Conservation (phyloP, 2,888 invertebrate genomes). For the Pyrgus malvae region DNA sequence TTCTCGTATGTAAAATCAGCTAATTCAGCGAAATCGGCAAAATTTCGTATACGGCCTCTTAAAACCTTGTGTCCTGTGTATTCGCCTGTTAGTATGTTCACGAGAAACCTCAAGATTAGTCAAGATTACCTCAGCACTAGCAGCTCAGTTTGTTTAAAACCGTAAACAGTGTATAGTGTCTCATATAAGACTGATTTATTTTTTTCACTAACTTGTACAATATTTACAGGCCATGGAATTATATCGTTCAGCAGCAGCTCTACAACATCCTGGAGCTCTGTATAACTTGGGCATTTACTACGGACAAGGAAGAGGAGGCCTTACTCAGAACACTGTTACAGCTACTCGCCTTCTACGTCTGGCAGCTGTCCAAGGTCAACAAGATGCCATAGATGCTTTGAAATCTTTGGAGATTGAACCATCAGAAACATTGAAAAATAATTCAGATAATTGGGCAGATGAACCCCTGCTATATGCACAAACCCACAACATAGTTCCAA, state of each 20-base stretch:
- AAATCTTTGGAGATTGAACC: slow-evolving; percentile 52
- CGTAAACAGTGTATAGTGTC: too few relatives aligned
- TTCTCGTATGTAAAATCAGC: too few relatives aligned
- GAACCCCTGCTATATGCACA: slow-evolving; percentile 42
- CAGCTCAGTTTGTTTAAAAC: too few relatives aligned
- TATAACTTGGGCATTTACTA: slow-evolving; percentile 87
- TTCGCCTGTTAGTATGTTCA: too few relatives aligned
- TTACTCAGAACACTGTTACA: slow-evolving; percentile 68
- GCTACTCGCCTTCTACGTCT: slow-evolving; percentile 77
- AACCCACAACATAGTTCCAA: slow-evolving; percentile 51
- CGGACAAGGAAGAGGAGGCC: slow-evolving; percentile 84
- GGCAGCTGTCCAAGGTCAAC: slow-evolving; percentile 83
- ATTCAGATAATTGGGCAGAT: slow-evolving; percentile 46
- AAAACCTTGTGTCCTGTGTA: too few relatives aligned
- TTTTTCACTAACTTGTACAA: background rate
- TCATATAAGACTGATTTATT: too few relatives aligned
- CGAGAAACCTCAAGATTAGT: too few relatives aligned
- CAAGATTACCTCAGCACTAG: too few relatives aligned
- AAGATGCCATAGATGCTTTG: slow-evolving; percentile 80
- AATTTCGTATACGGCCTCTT: too few relatives aligned
- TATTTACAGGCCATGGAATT: slow-evolving; percentile 83
- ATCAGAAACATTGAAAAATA: slow-evolving; percentile 40
- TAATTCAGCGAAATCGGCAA: too few relatives aligned
- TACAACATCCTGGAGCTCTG: slow-evolving; percentile 84
- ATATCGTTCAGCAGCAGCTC: slow-evolving; percentile 83